Evolutionary conservation across 2,888 invertebrate species (phyloP).

Genomic region (Drosophila neonasuta): DNA sequence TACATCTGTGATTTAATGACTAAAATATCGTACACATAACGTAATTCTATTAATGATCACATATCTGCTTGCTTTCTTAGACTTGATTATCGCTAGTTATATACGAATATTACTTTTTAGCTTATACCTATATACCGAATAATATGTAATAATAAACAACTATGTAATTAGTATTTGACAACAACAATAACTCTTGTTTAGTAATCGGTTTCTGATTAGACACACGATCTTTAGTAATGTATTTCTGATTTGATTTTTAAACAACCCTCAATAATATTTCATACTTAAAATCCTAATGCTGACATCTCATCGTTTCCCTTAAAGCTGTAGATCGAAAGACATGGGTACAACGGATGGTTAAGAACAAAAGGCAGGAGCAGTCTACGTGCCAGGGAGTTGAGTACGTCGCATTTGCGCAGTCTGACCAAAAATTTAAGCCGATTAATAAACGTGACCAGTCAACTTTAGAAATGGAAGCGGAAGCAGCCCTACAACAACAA

Average conservation of each 20-base stretch:
- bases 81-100: conserved; percentile 73
- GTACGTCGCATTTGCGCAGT: conserved; percentile 54
- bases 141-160: conserved; percentile 37
- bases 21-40: conserved; percentile 70
- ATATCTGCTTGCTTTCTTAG: conserved; percentile 74
- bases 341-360: conserved; percentile 18
- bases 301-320: conserved; percentile 43
- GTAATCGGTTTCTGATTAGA: conserved; percentile 3
- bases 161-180: conserved; percentile 57
- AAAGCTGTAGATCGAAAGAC: conserved; percentile 22
- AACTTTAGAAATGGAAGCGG: conserved; percentile 49
- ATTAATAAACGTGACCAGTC: conserved; percentile 72
- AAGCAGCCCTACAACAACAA: conserved; percentile 31
- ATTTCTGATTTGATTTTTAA: conserved; percentile 23
- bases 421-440: conserved; percentile 61
- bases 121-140: conserved; percentile 33
- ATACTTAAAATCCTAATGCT: conserved; percentile 39
- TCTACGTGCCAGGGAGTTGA: conserved; percentile 56
- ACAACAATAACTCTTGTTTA: conserved; percentile 4
- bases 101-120: conserved; percentile 66
- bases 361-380: conserved; percentile 50
- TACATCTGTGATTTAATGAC: conserved; percentile 81
- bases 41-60: conserved; percentile 59
- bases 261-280: conserved; percentile 56
- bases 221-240: not conserved